Conservation (phyloP, 1,140 invertebrate genomes). For the Solenopsis invicta region DNA sequence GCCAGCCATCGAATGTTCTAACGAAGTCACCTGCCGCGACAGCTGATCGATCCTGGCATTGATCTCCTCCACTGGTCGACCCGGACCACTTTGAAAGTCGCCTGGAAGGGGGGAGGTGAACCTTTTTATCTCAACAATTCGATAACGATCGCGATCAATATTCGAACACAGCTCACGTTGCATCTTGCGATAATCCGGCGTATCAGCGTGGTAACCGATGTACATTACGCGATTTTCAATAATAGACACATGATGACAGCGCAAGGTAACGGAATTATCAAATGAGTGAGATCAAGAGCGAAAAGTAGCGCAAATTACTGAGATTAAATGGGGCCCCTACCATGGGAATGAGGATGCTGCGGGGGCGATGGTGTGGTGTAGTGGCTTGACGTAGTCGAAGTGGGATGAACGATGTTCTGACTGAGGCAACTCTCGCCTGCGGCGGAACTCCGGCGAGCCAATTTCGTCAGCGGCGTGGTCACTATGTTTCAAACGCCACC, state of each 20-base stretch:
- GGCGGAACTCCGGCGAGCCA: slow-evolving; percentile 83
- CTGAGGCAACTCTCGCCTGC: slow-evolving; percentile 82
- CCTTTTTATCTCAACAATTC: background rate
- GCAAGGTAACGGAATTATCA: background rate
- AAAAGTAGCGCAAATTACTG: background rate
- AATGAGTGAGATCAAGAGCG: background rate
- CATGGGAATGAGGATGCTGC: slow-evolving; percentile 84
- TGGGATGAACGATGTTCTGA: slow-evolving; percentile 82
- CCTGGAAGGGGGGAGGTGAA: slow-evolving; percentile 72
- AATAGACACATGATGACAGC: background rate
- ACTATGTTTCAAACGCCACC: slow-evolving; percentile 76
- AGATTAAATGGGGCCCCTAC: slow-evolving; percentile 74
- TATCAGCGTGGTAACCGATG: background rate
- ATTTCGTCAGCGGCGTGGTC: slow-evolving; percentile 83
- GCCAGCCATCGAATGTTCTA: slow-evolving; percentile 90
- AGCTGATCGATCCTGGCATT: slow-evolving; percentile 90
- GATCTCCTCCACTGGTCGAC: slow-evolving; percentile 87
- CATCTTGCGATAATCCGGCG: background rate
- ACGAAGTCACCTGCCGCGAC: slow-evolving; percentile 88
- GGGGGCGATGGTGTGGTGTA: slow-evolving; percentile 86
- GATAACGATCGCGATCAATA: background rate
- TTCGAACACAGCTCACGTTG: background rate
- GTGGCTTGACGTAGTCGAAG: slow-evolving; percentile 85
- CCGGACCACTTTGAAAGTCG: slow-evolving; percentile 85
- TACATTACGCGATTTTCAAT: background rate